Evolutionary conservation across 2,113 vertebrate species (phyloP).

Genomic region (Synodontis membranacea): DNA sequence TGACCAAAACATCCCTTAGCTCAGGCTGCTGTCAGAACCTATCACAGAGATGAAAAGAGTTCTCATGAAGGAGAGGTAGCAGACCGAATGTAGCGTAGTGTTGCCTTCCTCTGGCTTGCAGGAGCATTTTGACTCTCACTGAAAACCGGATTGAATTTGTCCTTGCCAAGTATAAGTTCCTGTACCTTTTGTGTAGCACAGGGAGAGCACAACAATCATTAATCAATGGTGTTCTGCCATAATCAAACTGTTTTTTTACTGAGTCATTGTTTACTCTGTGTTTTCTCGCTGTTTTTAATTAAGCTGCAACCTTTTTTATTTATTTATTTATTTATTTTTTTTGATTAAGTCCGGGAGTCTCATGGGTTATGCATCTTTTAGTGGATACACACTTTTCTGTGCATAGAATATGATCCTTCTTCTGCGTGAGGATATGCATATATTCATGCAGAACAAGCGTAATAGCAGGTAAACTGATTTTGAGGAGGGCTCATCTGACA

Average conservation of each 20-base stretch:
- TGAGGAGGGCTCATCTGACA: not conserved
- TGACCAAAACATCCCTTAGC: slow-evolving; percentile 13
- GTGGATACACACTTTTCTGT: too few relatives aligned
- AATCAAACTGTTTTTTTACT: not conserved
- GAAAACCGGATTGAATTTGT: slow-evolving; percentile 13
- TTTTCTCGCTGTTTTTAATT: not conserved
- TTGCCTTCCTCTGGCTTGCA: slow-evolving; percentile 12
- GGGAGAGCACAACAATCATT: slow-evolving; percentile 1
- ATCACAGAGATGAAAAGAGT: slow-evolving; percentile 2
- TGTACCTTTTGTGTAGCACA: not conserved
- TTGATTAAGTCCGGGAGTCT: not conserved
- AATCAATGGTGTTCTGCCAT: not conserved
- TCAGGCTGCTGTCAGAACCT: slow-evolving; percentile 32
- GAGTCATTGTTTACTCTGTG: not conserved
- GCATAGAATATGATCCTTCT: too few relatives aligned
- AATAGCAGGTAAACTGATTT: not conserved
- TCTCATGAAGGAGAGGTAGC: not conserved
- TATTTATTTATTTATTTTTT: too few relatives aligned
- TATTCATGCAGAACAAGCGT: not conserved
- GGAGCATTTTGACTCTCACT: slow-evolving; percentile 5
- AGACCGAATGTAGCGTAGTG: not conserved
- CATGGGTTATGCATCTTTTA: too few relatives aligned
- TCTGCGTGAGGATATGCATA: too few relatives aligned
- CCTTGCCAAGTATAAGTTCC: not conserved
- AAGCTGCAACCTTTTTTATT: too few relatives aligned